Conservation (phyloP, 2,888 invertebrate species). For the Cephalotes varians region DNA sequence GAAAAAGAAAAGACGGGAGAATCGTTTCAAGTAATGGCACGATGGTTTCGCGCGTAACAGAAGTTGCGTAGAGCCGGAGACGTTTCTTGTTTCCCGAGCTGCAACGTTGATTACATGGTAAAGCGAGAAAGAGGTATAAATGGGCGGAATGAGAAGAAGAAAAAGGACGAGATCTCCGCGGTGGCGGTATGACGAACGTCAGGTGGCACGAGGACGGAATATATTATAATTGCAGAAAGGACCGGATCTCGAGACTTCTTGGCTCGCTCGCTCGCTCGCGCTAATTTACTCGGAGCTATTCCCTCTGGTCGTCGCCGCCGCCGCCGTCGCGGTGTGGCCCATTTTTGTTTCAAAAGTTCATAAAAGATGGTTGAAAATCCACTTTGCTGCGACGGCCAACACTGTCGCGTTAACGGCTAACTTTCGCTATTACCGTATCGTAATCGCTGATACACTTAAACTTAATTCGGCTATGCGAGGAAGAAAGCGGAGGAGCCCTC, state of each 20-base stretch:
- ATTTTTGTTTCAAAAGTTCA: constrained; percentile 39
- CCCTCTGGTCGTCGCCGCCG: background rate
- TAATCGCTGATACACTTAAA: constrained; percentile 37
- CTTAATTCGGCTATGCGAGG: constrained; percentile 7
- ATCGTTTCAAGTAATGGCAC: constrained; percentile 19
- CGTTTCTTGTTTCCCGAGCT: background rate
- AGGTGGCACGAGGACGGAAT: constrained; percentile 39
- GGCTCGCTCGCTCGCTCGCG: constrained; percentile 24
- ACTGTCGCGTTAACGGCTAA: constrained; percentile 34
- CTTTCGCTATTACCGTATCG: constrained; percentile 44
- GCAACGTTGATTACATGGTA: constrained; percentile 42
- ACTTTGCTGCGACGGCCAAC: constrained; percentile 12
- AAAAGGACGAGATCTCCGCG: constrained; percentile 13
- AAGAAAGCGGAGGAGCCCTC: background rate
- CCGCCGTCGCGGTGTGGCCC: background rate
- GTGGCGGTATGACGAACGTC: constrained; percentile 44
- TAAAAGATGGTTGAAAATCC: constrained; percentile 28
- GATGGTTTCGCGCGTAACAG: background rate
- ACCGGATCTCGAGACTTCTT: constrained; percentile 34
- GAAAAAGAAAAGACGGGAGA: background rate
- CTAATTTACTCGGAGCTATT: constrained; percentile 40
- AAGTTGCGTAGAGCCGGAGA: background rate
- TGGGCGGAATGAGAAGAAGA: background rate
- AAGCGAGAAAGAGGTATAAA: constrained; percentile 25
- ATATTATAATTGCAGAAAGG: constrained; percentile 55